These are phyloP conservation scores for Rhinolophus ferrumequinum DNA, from an alignment of 2,113 vertebrate genomes.

Conservation along the genomic window DNA sequence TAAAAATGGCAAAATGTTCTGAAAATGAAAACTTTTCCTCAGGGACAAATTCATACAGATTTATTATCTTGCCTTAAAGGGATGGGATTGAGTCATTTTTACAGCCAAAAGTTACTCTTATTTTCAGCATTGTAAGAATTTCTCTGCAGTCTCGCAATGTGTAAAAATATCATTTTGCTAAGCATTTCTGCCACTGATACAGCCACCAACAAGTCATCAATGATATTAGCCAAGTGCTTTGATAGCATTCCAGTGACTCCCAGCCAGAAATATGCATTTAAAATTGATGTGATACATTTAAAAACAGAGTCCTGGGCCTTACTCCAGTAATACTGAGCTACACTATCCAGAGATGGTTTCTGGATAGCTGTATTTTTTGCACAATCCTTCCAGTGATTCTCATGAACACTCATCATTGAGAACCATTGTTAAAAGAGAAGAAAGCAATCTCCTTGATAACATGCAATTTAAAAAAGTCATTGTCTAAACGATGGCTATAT, in stretches of 20 bases:
- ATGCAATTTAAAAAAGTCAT: conserved; percentile 32
- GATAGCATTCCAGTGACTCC: neutral
- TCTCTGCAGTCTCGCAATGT: conserved; percentile 36
- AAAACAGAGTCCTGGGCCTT: neutral
- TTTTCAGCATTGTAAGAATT: conserved; percentile 69
- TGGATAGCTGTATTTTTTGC: neutral
- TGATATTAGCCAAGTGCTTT: conserved; percentile 9
- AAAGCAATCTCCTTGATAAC: neutral
- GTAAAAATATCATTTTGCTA: conserved; percentile 33
- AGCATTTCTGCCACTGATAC: neutral
- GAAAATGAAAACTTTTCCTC: conserved; percentile 75
- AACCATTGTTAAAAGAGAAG: neutral
- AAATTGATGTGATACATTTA: neutral
- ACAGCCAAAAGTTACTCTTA: conserved; percentile 65
- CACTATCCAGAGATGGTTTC: neutral
- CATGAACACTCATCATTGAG: neutral
- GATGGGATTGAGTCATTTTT: conserved; percentile 65
- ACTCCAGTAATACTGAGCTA: neutral
- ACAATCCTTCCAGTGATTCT: neutral
- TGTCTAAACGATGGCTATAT: conserved; percentile 23
- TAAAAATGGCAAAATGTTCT: conserved; percentile 74
- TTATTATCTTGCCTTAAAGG: conserved; percentile 72
- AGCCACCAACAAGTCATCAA: neutral
- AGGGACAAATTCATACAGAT: conserved; percentile 72
- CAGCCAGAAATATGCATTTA: neutral